Percentiles rank a stretch among this genome's conserved stretches.
Conservation (phyloP, 1,140 invertebrate genomes). For the Elysia chlorotica region DNA sequence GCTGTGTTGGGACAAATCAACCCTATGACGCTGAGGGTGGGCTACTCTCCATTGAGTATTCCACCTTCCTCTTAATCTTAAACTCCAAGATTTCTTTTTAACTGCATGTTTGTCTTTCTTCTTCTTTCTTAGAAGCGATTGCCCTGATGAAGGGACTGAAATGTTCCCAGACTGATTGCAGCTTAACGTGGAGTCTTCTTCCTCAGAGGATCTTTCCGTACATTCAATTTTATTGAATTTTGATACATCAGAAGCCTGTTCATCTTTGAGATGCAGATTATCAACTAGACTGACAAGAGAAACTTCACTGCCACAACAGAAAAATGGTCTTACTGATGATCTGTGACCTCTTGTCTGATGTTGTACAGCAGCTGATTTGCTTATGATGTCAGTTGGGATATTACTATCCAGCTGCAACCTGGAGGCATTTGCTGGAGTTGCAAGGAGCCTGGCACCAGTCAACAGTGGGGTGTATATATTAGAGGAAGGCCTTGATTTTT, state of each 20-base stretch:
- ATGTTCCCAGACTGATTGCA: background rate
- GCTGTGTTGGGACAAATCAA: conserved; percentile 12
- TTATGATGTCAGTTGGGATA: too few species aligned
- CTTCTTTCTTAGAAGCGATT: conserved; percentile 19
- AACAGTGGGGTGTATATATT: too few species aligned
- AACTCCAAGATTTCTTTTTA: conserved; percentile 49
- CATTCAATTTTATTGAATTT: background rate
- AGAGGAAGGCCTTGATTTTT: too few species aligned
- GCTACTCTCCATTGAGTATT: conserved; percentile 6
- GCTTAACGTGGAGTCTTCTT: background rate
- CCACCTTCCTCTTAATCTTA: conserved; percentile 40
- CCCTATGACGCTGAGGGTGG: background rate
- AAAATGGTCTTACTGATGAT: conserved; percentile 52
- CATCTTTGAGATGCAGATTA: conserved; percentile 22
- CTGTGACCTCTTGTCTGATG: conserved; percentile 38
- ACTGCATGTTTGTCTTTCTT: conserved; percentile 27
- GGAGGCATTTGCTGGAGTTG: too few species aligned
- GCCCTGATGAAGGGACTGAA: background rate
- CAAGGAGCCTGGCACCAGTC: too few species aligned
- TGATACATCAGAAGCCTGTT: background rate
- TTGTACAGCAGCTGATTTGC: too few species aligned
- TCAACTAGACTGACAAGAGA: conserved; percentile 48
- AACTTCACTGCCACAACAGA: conserved; percentile 56
- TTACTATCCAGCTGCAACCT: too few species aligned
- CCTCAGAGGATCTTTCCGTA: conserved; percentile 6